phyloP scores from a whole-genome alignment of 2,888 invertebrate species.

The Lottia scabra region DNA sequence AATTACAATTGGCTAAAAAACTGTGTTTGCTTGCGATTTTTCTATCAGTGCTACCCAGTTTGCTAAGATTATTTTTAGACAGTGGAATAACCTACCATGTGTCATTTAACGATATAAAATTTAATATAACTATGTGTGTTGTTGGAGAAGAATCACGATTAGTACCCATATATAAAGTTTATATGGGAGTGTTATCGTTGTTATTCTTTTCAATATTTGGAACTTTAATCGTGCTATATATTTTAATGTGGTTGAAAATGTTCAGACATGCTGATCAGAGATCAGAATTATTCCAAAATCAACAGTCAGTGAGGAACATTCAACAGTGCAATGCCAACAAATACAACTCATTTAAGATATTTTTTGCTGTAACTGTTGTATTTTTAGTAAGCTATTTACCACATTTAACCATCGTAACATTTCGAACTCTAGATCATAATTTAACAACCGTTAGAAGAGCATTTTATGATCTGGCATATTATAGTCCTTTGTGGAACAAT shows the following conservation, averaged over 20 bases:
- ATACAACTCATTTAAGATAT: constrained; percentile 12
- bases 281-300: neutral
- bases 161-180: neutral
- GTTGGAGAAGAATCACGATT: constrained; percentile 7
- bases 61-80: constrained; percentile 7
- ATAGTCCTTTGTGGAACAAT: constrained; percentile 9
- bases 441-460: constrained; percentile 6
- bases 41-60: neutral
- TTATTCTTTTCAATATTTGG: constrained; percentile 7
- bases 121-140: constrained; percentile 17
- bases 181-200: neutral
- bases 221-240: constrained; percentile 7
- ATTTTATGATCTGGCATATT: constrained; percentile 11
- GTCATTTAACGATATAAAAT: constrained; percentile 1
- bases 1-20: neutral
- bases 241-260: constrained; percentile 11
- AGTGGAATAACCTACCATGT: neutral
- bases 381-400: constrained; percentile 20
- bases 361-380: constrained; percentile 17
- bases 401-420: constrained; percentile 9
- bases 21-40: constrained; percentile 6
- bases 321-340: constrained; percentile 7
- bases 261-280: neutral
- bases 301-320: neutral
- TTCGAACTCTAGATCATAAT: constrained; percentile 7